Base-by-base conservation (phyloP, 2,113 vertebrate species). In the Colistium nudipinnis region DNA sequence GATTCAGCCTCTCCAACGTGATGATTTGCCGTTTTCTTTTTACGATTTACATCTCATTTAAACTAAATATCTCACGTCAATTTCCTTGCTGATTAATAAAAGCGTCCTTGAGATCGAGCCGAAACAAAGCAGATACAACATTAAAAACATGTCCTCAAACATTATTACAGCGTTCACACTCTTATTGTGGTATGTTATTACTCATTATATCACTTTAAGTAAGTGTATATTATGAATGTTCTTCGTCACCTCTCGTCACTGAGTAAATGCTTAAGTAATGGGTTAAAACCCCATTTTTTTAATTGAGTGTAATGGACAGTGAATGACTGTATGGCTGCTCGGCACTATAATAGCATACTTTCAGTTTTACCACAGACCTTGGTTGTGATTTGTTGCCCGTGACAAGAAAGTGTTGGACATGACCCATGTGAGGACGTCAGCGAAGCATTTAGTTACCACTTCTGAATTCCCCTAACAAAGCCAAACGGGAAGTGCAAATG, bases 381-480 rank as follows among this genome's bases (percentile, higher is more conserved):
- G 7, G 14, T 65, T 76, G 69, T 61, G 53, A 17, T 75, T 74
- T 43, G 7, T 13, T 45, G 10, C 12, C 1, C 9, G 1, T 13
- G 8, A 6, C 13, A 3, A 6, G 13, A 3, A 3, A 9, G 11
- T 22, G 19, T 38, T 1, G 54, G 51, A 62, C 51, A 41, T 45
- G 52, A 17, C 39, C 65, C 64, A 0, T 13, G 8, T 22, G 9
- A 9, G 8, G 4, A 3, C 9, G 4, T 2, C 20, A 39, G 16
- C n/a, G 2, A 24, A 2, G 39, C 10, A 10, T 44, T 8, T 9
- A 3, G 7, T 66, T 24, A 24, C 2, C 1, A 5, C 67, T 51
- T 54, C 53, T 64, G 53, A 69, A 74, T 55, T 49, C 64, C 65
- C n/a, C 56, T 5, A 3, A 47, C 4, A 10, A 10, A 30, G 0